Conservation (phyloP, 92 coral and sea anemone species). For the Zoanthus solanderi region DNA sequence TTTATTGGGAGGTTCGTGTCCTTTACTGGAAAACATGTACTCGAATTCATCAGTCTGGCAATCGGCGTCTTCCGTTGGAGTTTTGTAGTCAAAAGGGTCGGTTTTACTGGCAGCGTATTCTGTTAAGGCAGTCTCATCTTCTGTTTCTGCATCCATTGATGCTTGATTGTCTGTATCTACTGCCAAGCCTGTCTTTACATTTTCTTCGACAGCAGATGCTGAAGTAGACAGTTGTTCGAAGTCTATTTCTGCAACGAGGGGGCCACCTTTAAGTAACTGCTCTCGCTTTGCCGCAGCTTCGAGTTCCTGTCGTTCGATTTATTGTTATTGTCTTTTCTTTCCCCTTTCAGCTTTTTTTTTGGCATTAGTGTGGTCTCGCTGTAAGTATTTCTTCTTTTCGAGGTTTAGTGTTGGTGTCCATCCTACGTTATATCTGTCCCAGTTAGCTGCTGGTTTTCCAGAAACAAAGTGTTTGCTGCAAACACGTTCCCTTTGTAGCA, state of each 20-base stretch:
- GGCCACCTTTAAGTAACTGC: neutral
- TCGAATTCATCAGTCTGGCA: neutral
- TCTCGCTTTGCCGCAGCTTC: neutral
- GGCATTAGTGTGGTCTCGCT: neutral
- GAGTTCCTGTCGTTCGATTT: neutral
- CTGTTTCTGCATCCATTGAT: neutral
- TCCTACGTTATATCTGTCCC: neutral
- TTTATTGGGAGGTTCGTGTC: neutral
- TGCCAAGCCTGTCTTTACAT: neutral
- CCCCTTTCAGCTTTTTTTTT: neutral
- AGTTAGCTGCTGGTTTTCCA: neutral
- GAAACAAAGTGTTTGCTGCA: neutral
- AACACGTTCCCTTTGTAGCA: conserved; percentile 2
- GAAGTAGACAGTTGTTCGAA: neutral
- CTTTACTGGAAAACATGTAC: neutral
- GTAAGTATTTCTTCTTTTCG: neutral
- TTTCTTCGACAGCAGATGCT: neutral
- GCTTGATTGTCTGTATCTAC: neutral
- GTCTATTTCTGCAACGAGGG: neutral
- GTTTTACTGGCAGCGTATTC: neutral
- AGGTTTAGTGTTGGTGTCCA: conserved; percentile 8
- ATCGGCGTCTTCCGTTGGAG: neutral
- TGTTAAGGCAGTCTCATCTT: neutral
- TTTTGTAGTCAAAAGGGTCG: neutral
- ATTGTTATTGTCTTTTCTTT: neutral